Evolutionary conservation across 2,113 vertebrate genomes (phyloP).

Genomic region (Poeciliopsis prolifica): DNA sequence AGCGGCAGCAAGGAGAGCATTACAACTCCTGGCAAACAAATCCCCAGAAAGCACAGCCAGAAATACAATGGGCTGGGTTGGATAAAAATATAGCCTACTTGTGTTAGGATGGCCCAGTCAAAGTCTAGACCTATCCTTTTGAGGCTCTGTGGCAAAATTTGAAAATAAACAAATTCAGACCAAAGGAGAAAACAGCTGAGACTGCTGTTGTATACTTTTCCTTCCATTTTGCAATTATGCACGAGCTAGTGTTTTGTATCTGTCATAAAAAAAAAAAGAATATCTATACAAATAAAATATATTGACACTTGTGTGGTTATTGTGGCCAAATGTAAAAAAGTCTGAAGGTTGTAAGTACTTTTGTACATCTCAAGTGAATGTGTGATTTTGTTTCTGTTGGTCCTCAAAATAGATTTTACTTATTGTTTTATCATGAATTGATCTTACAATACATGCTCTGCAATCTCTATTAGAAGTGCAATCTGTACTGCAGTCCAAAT

Average conservation of each 20-base stretch:
- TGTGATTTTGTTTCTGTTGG: conserved; percentile 19
- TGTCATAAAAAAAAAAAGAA: neutral
- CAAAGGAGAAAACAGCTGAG: neutral
- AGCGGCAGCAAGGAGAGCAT: neutral
- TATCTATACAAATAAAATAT: neutral
- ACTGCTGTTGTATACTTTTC: conserved; percentile 3
- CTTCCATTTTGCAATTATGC: neutral
- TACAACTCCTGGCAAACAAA: neutral
- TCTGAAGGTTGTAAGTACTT: neutral
- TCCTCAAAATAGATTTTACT: neutral
- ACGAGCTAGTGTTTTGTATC: neutral
- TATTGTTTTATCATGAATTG: neutral
- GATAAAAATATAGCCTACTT: neutral
- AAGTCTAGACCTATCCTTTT: too few species aligned
- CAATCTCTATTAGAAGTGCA: conserved; percentile 44
- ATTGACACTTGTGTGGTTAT: neutral
- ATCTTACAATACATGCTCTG: conserved; percentile 39
- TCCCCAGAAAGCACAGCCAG: neutral
- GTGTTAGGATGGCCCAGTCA: neutral
- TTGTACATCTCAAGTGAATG: conserved; percentile 3
- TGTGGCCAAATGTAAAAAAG: conserved; percentile 17
- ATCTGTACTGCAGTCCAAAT: conserved; percentile 25
- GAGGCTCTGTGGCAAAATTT: too few species aligned
- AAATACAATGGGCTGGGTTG: neutral
- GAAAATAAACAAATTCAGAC: neutral